These are phyloP conservation scores for Ctena decussata DNA, from an alignment of 2,888 invertebrate genomes.

Conservation along the genomic window DNA sequence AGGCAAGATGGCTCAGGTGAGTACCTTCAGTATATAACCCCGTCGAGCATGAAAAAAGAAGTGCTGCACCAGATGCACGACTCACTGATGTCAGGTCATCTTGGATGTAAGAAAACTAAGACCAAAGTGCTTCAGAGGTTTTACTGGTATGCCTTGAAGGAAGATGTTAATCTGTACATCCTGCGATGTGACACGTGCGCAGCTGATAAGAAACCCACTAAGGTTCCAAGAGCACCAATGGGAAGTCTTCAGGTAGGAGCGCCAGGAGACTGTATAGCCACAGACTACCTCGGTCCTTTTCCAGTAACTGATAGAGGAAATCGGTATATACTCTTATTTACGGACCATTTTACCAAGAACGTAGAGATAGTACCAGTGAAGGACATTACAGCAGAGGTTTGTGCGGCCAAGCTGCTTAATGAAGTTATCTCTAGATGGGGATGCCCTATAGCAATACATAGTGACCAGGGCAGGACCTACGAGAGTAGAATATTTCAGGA, in stretches of 20 bases:
- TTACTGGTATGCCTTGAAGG: slow-evolving; percentile 33
- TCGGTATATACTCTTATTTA: too few relatives aligned
- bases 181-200: too few relatives aligned
- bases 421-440: too few relatives aligned
- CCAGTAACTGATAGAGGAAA: too few relatives aligned
- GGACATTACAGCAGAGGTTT: too few relatives aligned
- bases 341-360: too few relatives aligned
- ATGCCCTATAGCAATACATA: too few relatives aligned
- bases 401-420: too few relatives aligned
- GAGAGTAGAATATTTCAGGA: too few relatives aligned
- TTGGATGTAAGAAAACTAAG: slow-evolving; percentile 31
- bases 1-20: too few relatives aligned
- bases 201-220: slow-evolving; percentile 26
- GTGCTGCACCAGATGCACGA: slow-evolving; percentile 27
- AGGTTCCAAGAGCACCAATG: slow-evolving; percentile 25
- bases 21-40: slow-evolving; percentile 6
- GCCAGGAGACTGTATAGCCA: slow-evolving; percentile 39
- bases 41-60: slow-evolving; percentile 1
- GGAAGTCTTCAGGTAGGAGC: slow-evolving; percentile 93
- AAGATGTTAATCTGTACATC: too few relatives aligned
- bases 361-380: slow-evolving; percentile 35
- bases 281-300: slow-evolving; percentile 47
- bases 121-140: slow-evolving; percentile 22
- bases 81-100: slow-evolving; percentile 24
- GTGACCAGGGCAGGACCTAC: slow-evolving; percentile 35